phyloP scores from a whole-genome alignment of 2,888 invertebrate species.

The Drosophila multiciliata region DNA sequence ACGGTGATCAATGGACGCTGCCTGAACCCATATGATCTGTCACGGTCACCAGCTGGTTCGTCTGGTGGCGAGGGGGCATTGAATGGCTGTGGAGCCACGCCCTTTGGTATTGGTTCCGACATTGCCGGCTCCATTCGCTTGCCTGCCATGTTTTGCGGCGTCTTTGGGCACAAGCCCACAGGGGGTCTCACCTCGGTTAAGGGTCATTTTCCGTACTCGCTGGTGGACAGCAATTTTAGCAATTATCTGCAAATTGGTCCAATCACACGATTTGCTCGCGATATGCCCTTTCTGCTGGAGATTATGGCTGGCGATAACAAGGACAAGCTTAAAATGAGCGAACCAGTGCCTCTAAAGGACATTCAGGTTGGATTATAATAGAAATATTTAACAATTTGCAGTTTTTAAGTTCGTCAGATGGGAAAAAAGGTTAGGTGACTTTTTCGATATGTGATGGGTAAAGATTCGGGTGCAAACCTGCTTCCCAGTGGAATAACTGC shows the following conservation, averaged over 20 bases:
- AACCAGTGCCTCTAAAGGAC: conserved; percentile 86
- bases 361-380: conserved; percentile 84
- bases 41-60: conserved; percentile 93
- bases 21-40: conserved; percentile 92
- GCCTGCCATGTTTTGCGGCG: conserved; percentile 93
- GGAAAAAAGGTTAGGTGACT: no score
- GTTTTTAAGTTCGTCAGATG: background rate
- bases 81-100: conserved; percentile 90
- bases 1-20: conserved; percentile 92
- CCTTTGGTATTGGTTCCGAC: conserved; percentile 93
- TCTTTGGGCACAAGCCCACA: conserved; percentile 95
- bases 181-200: conserved; percentile 87
- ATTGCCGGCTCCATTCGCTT: conserved; percentile 95
- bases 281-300: conserved; percentile 89
- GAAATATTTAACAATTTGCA: background rate
- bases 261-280: conserved; percentile 91
- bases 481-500: background rate
- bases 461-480: background rate
- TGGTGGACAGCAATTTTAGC: conserved; percentile 85
- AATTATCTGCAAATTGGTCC: conserved; percentile 89
- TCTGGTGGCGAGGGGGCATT: conserved; percentile 93
- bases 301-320: conserved; percentile 87
- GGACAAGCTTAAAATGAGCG: conserved; percentile 83
- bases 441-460: background rate
- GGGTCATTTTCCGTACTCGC: conserved; percentile 88